Percentiles rank a stretch among this genome's conserved stretches.
These are phyloP conservation scores for Solea solea DNA, from an alignment of 2,113 vertebrate genomes.

Conservation along the genomic window DNA sequence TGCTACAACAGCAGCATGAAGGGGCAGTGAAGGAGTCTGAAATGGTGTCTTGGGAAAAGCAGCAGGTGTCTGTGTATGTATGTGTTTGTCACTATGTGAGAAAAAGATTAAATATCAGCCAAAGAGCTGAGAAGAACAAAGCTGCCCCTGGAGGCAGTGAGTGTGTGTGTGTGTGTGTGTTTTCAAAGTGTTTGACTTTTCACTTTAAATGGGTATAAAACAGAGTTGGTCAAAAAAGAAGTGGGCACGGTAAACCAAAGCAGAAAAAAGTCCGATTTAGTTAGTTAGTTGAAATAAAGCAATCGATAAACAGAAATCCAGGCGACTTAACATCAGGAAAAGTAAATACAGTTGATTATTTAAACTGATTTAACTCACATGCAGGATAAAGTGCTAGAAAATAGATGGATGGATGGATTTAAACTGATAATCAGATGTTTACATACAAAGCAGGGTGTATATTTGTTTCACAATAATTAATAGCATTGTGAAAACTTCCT, in stretches of 20 bases:
- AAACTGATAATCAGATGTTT: too few species aligned
- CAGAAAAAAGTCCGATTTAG: constrained; percentile 39
- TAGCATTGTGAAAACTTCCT: too few species aligned
- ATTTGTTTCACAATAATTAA: too few species aligned
- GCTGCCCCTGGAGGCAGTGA: constrained; percentile 45
- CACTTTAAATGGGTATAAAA: constrained; percentile 53
- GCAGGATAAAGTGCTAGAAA: too few species aligned
- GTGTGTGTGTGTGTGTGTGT: constrained; percentile 14
- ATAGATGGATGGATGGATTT: too few species aligned
- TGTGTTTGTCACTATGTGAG: background rate
- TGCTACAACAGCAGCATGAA: constrained; percentile 9
- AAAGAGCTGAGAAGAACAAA: constrained; percentile 31
- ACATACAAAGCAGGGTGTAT: too few species aligned
- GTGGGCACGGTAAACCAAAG: constrained; percentile 29
- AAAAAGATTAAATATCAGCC: constrained; percentile 33
- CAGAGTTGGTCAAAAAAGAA: constrained; percentile 51
- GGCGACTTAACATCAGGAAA: too few species aligned
- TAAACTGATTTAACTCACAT: too few species aligned
- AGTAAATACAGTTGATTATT: too few species aligned
- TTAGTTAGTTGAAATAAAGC: too few species aligned
- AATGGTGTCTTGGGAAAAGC: constrained; percentile 44
- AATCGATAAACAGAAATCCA: too few species aligned
- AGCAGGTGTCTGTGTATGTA: constrained; percentile 7
- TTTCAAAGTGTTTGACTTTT: constrained; percentile 60
- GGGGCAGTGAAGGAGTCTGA: constrained; percentile 11